Base-by-base conservation (phyloP, 2,888 invertebrate species). In the Ennomos erosarius region DNA sequence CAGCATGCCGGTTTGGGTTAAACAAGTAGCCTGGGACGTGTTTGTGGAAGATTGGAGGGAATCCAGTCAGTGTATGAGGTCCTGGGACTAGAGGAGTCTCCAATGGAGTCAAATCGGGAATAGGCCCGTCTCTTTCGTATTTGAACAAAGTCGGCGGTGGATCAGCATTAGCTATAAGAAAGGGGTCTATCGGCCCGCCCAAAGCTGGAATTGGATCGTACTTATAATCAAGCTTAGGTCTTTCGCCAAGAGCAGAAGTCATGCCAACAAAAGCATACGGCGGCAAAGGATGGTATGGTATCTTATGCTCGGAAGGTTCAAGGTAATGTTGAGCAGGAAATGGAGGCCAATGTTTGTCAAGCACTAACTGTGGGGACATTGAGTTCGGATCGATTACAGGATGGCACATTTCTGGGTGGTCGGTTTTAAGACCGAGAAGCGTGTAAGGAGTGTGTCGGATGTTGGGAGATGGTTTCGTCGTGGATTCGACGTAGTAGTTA, bases 21-120 rank as follows among this genome's bases (percentile, higher is more conserved):
- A 88, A 92, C 64, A 92, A 84, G 84, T 90, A 91, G 65, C 91
- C 90, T 54, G 92, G 91, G 64, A 91, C 89, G 70, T 91, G 85
- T 80, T 88, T 90, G 68, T 82, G 90, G 81, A 91, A 90, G 65
- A 85, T 88, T 10, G 92, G 91, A 51, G 91, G 91, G 74, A 91
- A 90, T 13, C 90, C 91, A 47, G 88, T 82, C 46, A 92, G 73
- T 11, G 92, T 90, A 62, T 80, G 80, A 1, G 92, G 92, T n/a
- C 91, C 92, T 33, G 86, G 85, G 43, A 76, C 71, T 11, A 83
- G 59, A 9, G 80, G 71, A 49, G 92, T 91, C 53, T 82, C 77
- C 35, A 90, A 62, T 1, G 81, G 82, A 43, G 81, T 76, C 12
- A 88, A 70, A 58, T 91, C 90, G 8, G 91, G 90, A 48, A 92